Percentiles rank a stretch among this genome's conserved stretches.
phyloP scores from a whole-genome alignment of 2,888 invertebrate genomes.

The Baccha elongata region DNA sequence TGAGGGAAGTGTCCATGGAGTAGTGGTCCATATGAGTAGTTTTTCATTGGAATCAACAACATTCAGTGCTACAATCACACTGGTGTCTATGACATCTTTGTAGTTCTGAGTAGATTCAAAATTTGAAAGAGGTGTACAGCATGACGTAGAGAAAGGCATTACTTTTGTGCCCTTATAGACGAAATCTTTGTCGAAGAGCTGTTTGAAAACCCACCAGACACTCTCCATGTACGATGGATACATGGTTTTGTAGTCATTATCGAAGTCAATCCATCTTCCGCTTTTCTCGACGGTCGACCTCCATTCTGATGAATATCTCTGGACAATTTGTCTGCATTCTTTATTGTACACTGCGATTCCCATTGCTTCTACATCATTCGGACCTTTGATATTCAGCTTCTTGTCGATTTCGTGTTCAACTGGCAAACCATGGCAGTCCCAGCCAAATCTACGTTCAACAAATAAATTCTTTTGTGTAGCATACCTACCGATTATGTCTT shows the following conservation, averaged over 20 bases:
- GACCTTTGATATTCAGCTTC: conserved; percentile 93
- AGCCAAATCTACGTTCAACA: conserved; percentile 95
- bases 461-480: conserved; percentile 94
- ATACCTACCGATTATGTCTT: conserved; percentile 96
- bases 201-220: conserved; percentile 98
- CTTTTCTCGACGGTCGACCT: conserved; percentile 90
- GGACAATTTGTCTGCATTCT: conserved; percentile 97
- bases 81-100: conserved; percentile 96
- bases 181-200: conserved; percentile 94
- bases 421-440: conserved; percentile 98
- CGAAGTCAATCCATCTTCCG: conserved; percentile 98
- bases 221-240: conserved; percentile 99
- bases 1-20: conserved; percentile 98
- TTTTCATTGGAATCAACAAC: conserved; percentile 83
- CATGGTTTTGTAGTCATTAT: conserved; percentile 98
- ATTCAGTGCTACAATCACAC: conserved; percentile 93
- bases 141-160: conserved; percentile 98
- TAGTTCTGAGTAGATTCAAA: conserved; percentile 99
- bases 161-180: conserved; percentile 98
- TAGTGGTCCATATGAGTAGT: conserved; percentile 92
- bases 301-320: conserved; percentile 95
- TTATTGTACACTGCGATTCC: conserved; percentile 96
- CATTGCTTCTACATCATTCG: conserved; percentile 97
- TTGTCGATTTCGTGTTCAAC: conserved; percentile 96
- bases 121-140: conserved; percentile 97